phyloP scores from a whole-genome alignment of 2,113 vertebrate genomes.

The Leptodactylus fuscus region DNA sequence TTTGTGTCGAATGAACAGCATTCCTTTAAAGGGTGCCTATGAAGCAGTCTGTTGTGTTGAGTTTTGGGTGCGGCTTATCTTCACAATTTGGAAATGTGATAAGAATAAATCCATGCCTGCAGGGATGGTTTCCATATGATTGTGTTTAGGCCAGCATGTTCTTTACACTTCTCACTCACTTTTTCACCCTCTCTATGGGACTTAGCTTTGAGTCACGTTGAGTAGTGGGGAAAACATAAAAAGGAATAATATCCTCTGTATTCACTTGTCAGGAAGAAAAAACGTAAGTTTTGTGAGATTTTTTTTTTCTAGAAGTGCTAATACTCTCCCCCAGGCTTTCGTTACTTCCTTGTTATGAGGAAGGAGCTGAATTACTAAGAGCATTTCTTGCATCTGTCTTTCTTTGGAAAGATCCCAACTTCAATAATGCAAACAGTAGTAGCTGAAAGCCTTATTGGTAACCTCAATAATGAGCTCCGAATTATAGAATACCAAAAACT shows the following conservation, averaged over 20 bases:
- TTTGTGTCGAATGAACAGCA: not conserved
- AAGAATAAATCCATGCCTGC: not conserved
- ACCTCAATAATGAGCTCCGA: not conserved
- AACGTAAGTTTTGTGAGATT: constrained; percentile 6
- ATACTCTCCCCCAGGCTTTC: constrained; percentile 46
- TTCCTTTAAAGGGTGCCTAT: not conserved
- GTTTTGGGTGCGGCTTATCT: constrained; percentile 8
- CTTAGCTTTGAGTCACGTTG: not conserved
- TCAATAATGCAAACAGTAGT: not conserved
- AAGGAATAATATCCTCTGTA: constrained; percentile 32
- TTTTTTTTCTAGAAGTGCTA: constrained; percentile 26
- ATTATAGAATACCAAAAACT: not conserved
- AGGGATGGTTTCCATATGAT: constrained; percentile 11
- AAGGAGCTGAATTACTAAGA: constrained; percentile 32
- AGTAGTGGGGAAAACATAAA: constrained; percentile 35
- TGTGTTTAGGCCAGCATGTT: constrained; percentile 11
- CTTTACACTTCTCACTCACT: not conserved
- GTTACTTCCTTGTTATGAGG: constrained; percentile 28
- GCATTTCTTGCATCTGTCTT: not conserved
- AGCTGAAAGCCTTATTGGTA: not conserved
- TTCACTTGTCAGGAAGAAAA: constrained; percentile 23
- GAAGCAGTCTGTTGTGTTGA: not conserved
- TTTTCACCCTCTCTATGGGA: constrained; percentile 48
- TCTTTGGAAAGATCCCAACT: not conserved
- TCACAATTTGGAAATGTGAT: not conserved